Evolutionary conservation across 30 jellyfish, hydroid and myxozoan genomes (phyloP).

Genomic region (Cassiopea andromeda): DNA sequence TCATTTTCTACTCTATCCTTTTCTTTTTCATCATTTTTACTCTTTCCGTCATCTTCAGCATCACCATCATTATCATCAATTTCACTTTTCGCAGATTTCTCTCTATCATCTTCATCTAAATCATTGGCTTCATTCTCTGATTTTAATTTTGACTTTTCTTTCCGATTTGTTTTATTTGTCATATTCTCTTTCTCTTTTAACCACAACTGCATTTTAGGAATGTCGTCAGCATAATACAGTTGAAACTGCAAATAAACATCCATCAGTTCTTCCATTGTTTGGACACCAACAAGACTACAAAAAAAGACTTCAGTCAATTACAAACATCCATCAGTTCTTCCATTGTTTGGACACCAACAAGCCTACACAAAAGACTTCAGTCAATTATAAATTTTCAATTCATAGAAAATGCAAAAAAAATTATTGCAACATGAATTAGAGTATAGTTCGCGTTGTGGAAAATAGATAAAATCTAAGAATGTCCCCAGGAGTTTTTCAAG

Average conservation of each 20-base stretch:
- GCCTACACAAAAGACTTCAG: background rate
- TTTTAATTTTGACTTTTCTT: conserved; percentile 13
- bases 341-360: conserved; percentile 79
- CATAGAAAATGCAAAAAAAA: too few species aligned
- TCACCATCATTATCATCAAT: conserved; percentile 31
- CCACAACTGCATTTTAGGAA: conserved; percentile 89
- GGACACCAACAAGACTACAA: conserved; percentile 82
- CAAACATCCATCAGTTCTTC: conserved; percentile 96
- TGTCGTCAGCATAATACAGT: conserved; percentile 83
- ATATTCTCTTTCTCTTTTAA: conserved; percentile 31
- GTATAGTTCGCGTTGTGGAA: too few species aligned
- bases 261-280: conserved; percentile 90
- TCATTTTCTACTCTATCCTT: conserved; percentile 51
- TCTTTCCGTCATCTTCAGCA: conserved; percentile 16
- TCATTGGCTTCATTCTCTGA: background rate
- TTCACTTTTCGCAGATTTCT: conserved; percentile 10
- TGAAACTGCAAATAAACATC: conserved; percentile 94
- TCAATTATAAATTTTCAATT: too few species aligned
- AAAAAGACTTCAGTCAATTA: background rate
- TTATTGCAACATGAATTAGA: too few species aligned
- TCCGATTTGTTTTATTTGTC: conserved; percentile 27
- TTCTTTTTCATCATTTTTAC: conserved; percentile 9
- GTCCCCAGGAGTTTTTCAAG: too few species aligned
- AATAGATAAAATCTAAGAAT: too few species aligned
- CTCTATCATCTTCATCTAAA: conserved; percentile 25